phyloP scores from a whole-genome alignment of 2,113 vertebrate genomes.

The Aspiorhynchus laticeps region DNA sequence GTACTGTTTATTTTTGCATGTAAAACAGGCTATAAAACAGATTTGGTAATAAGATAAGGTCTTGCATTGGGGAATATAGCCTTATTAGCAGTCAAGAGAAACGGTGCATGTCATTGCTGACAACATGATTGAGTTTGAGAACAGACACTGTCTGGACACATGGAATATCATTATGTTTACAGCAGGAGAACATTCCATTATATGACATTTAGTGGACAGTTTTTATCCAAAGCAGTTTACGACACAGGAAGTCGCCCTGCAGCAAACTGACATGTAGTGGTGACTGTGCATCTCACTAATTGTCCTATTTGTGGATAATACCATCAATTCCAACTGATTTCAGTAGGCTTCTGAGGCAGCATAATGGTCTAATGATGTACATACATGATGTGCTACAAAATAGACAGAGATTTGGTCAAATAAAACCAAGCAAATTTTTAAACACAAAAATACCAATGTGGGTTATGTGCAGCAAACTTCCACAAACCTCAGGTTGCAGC shows the following conservation, averaged over 20 bases:
- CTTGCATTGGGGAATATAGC: background rate
- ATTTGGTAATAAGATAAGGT: background rate
- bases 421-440: background rate
- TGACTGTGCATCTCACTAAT: background rate
- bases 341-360: background rate
- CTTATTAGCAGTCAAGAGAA: conserved; percentile 25
- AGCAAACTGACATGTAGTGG: background rate
- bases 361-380: background rate
- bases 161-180: background rate
- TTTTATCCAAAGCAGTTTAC: conserved; percentile 1
- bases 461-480: background rate
- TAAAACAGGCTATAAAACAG: conserved; percentile 3
- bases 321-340: background rate
- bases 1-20: conserved; percentile 18
- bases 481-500: background rate
- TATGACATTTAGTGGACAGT: background rate
- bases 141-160: conserved; percentile 8
- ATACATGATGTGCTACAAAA: background rate
- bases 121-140: conserved; percentile 14
- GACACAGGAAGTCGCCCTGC: background rate
- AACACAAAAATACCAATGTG: background rate
- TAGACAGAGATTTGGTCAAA: background rate
- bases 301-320: background rate
- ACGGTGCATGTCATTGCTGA: conserved; percentile 13
- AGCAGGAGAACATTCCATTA: background rate